phyloP scores from a whole-genome alignment of 2,888 invertebrate species.

The Chironomus tentans region DNA sequence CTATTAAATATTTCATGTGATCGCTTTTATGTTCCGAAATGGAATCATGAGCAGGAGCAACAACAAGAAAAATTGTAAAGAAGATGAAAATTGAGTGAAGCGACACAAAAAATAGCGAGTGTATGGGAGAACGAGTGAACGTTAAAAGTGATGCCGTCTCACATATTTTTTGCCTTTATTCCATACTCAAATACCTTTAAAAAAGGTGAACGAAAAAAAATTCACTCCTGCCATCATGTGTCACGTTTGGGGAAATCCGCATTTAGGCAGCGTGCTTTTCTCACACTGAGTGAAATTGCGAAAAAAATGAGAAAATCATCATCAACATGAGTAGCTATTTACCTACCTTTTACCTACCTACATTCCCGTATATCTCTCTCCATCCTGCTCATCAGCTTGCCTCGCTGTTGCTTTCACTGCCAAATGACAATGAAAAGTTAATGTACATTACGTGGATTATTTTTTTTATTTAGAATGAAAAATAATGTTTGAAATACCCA shows the following conservation, averaged over 20 bases:
- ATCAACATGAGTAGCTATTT: background rate
- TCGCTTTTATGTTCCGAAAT: constrained; percentile 4
- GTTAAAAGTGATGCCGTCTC: background rate
- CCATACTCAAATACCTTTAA: too few relatives aligned
- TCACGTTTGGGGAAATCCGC: background rate
- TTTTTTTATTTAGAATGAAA: background rate
- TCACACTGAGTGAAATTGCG: background rate
- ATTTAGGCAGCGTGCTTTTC: background rate
- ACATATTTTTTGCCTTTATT: background rate
- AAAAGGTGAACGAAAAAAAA: too few relatives aligned
- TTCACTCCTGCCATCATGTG: background rate
- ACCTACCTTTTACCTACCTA: background rate
- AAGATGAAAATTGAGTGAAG: background rate
- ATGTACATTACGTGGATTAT: constrained; percentile 26
- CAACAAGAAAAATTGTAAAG: background rate
- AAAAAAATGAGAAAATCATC: background rate
- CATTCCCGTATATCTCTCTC: background rate
- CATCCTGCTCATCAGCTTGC: background rate
- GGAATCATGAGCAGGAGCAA: background rate
- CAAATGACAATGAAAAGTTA: constrained; percentile 25
- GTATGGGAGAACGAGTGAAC: background rate
- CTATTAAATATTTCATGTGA: constrained; percentile 23
- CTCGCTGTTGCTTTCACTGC: background rate
- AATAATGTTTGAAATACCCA: background rate
- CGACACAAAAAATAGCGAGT: background rate